Conservation (phyloP, 2,113 vertebrate genomes). For the Carollia perspicillata region DNA sequence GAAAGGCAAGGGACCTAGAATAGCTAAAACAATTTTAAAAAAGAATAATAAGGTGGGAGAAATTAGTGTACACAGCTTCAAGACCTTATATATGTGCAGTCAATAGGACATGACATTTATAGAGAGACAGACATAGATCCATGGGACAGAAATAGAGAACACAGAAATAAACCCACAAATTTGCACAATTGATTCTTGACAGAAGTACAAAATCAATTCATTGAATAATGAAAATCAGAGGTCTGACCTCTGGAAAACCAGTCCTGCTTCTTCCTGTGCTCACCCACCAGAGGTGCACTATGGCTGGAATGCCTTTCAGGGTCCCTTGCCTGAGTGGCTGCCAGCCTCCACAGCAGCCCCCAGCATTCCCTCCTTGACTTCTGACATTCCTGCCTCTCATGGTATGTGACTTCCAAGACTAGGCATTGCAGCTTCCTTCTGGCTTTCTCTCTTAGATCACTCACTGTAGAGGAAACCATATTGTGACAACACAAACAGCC, state of each 20-base stretch:
- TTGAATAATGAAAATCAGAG: background rate
- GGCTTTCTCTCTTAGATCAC: background rate
- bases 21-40: background rate
- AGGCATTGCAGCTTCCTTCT: background rate
- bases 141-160: background rate
- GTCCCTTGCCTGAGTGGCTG: background rate
- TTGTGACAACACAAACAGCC: background rate
- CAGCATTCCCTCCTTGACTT: accelerated
- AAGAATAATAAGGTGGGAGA: background rate
- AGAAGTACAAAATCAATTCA: background rate
- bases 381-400: background rate
- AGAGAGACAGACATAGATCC: background rate
- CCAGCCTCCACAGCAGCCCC: background rate
- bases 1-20: background rate
- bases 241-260: background rate
- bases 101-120: background rate
- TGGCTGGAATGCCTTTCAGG: background rate
- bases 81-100: background rate
- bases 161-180: background rate
- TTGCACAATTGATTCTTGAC: background rate
- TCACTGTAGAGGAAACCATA: background rate
- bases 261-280: background rate
- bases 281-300: background rate
- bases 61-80: background rate
- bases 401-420: background rate